A percentile compares a stretch with the other conserved stretches of the same genome.
Evolutionary conservation across 2,113 vertebrate genomes (phyloP).

Genomic region (Callorhinus ursinus): DNA sequence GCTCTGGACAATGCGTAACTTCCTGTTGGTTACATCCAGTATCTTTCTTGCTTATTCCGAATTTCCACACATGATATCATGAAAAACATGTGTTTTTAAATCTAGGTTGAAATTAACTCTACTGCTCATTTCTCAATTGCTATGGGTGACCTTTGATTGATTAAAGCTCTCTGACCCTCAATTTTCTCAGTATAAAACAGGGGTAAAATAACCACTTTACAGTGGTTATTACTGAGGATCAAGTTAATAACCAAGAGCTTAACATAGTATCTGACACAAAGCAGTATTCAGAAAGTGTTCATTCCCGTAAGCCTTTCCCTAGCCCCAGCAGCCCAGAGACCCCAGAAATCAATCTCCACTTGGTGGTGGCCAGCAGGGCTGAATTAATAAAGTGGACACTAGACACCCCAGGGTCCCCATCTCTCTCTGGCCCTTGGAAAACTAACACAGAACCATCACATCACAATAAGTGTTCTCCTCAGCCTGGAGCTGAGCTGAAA

Average conservation of each 20-base stretch:
- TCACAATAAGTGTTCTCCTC: neutral
- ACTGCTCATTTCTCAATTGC: neutral
- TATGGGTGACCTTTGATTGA: neutral
- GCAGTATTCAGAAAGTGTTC: neutral
- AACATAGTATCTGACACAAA: neutral
- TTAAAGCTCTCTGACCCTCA: neutral
- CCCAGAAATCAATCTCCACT: neutral
- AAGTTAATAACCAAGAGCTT: neutral
- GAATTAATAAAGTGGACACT: neutral
- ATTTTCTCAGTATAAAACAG: neutral
- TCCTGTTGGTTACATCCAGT: neutral
- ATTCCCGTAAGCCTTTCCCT: neutral
- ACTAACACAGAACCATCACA: neutral
- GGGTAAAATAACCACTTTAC: neutral
- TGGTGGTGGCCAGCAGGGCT: neutral
- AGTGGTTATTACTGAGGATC: neutral
- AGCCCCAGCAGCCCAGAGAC: neutral
- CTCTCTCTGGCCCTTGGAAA: neutral
- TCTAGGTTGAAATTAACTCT: neutral
- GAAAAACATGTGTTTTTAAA: neutral
- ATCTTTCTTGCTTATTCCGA: conserved; percentile 45
- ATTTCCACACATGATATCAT: neutral
- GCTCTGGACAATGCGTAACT: neutral
- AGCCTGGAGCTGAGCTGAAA: neutral
- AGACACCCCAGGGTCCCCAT: neutral